A percentile compares a stretch with the other conserved stretches of the same genome.
phyloP scores from a whole-genome alignment of 1,140 invertebrate species.

The Coelopa frigida region DNA sequence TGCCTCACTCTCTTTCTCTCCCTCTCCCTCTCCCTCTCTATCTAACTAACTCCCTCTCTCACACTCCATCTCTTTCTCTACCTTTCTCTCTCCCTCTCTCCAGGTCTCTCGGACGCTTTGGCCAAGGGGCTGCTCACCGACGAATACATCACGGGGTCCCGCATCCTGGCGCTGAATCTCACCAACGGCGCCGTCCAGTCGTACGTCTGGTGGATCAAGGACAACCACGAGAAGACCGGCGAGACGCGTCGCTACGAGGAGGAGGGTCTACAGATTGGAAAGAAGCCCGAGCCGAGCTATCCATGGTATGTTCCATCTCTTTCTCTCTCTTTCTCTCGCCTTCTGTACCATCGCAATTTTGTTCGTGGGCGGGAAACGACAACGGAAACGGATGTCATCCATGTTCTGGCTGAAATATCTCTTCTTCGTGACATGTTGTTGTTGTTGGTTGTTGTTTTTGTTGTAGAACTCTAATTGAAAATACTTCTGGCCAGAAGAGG shows the following conservation, averaged over 20 bases:
- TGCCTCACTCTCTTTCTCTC: too few relatives aligned
- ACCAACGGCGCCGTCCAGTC: slow-evolving; percentile 51
- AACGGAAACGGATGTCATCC: too few relatives aligned
- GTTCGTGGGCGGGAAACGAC: too few relatives aligned
- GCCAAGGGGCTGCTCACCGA: slow-evolving; percentile 54
- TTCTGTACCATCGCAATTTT: too few relatives aligned
- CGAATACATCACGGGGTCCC: slow-evolving; percentile 49
- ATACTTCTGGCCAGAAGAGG: too few relatives aligned
- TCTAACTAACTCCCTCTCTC: too few relatives aligned
- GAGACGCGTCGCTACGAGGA: slow-evolving; percentile 47
- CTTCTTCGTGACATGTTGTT: too few relatives aligned
- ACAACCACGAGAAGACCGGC: slow-evolving; percentile 34
- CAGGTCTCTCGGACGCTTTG: slow-evolving; percentile 53
- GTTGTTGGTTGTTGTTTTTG: too few relatives aligned
- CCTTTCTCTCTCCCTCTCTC: neutral
- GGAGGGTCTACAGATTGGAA: slow-evolving; percentile 47
- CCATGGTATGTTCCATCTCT: slow-evolving; percentile 48
- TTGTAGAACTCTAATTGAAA: too few relatives aligned
- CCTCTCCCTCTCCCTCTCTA: too few relatives aligned
- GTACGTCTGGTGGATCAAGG: slow-evolving; percentile 52
- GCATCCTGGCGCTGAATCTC: slow-evolving; percentile 55
- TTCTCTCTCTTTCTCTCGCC: neutral
- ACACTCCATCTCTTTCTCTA: too few relatives aligned
- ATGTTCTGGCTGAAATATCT: too few relatives aligned
- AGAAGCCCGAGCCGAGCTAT: slow-evolving; percentile 47